phyloP scores from a whole-genome alignment of 2,797 vertebrate species.

The Mareca strepera region DNA sequence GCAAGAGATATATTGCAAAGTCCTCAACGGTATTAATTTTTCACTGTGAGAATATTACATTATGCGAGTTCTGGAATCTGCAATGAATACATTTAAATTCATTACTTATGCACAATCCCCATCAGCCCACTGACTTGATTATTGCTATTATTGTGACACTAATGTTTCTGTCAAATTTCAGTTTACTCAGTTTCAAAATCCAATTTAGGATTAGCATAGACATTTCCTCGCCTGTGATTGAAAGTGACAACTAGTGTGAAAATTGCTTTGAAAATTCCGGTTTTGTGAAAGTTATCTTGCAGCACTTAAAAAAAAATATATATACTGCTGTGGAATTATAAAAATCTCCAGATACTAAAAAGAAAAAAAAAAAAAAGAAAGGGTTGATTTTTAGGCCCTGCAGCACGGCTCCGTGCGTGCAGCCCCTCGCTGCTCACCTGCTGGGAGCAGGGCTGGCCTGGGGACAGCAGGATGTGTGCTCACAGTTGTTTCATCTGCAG shows the following conservation, averaged over 20 bases:
- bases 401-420: too few relatives aligned
- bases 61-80: neutral
- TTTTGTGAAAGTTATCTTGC: neutral
- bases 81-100: conserved; percentile 44
- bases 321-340: neutral
- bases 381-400: neutral
- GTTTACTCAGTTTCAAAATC: conserved; percentile 41
- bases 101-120: conserved; percentile 33
- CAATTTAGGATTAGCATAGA: conserved; percentile 7
- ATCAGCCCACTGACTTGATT: conserved; percentile 5
- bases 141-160: conserved; percentile 40
- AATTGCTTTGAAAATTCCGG: neutral
- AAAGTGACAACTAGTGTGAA: neutral
- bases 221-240: neutral
- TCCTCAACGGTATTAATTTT: conserved; percentile 48
- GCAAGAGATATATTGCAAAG: conserved; percentile 32
- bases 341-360: neutral
- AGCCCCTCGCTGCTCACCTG: too few relatives aligned
- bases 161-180: conserved; percentile 1
- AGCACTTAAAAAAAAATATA: neutral
- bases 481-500: neutral
- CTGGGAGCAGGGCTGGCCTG: too few relatives aligned
- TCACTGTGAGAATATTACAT: conserved; percentile 10
- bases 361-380: neutral
- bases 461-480: too few relatives aligned